Base-by-base conservation (phyloP, 2,797 vertebrate genomes). In the Cryptoblepharus egeriae region DNA sequence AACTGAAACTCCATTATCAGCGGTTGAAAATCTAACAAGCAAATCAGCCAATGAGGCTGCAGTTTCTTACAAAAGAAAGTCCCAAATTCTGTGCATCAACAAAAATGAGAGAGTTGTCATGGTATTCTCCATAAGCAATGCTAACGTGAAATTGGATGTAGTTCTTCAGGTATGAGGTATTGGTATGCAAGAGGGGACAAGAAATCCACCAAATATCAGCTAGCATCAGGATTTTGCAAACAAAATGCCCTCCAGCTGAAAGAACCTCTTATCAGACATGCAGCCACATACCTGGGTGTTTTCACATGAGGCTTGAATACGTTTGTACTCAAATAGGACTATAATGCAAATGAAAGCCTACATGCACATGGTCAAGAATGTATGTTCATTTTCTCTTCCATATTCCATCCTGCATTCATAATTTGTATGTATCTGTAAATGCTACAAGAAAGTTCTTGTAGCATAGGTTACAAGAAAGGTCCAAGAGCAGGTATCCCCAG, bases 21-120 rank as follows among this genome's bases (percentile, higher is more conserved):
- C 13, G 77, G 61, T 26, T 82, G 75, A 82, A 79, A 86, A 85
- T 70, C 61, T 9, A 83, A 22, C 18, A 83, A 83, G n/a, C 0
- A 77, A 85, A 20, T 73, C 67, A 61, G 63, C 42, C 77, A 75
- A 28, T 74, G 24, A 83, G 72, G 24, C 63, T 37, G 45, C 20
- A 2, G 22, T 61, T n/a, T n/a, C n/a, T 81, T 55, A 74, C 45
- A 20, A 70, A n/a, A 60, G 16, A 49, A 37, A 67, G 22, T 13
- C 39, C 65, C 71, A 18, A 72, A 67, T 78, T 85, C 37, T 79
- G 20, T 45, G n/a, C 16, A 49, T 82, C 74, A 80, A 30, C 75
- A 83, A 87, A 45, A 63, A 28, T 28, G 30, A 78, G 24, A 39
- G 3, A 52, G 18, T 77, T 85, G 52, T 2, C 22, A 85, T 30